phyloP scores from a whole-genome alignment of 1,140 invertebrate species.

The Araneus ventricosus region DNA sequence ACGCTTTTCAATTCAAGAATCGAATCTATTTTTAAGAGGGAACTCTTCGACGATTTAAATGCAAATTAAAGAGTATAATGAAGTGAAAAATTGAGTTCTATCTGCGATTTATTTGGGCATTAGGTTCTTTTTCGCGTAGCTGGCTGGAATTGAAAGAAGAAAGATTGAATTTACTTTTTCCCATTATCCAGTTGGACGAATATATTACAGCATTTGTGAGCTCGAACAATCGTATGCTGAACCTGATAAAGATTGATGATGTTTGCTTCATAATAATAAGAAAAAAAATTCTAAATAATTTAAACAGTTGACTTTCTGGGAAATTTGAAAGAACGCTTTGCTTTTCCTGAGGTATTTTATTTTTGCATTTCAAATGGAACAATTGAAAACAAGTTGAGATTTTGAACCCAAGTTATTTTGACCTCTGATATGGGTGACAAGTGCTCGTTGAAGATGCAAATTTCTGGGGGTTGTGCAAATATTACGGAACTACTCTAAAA shows the following conservation, averaged over 20 bases:
- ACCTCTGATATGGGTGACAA: background rate
- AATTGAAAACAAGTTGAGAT: background rate
- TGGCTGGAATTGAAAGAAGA: conserved; percentile 48
- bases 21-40: background rate
- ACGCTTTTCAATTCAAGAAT: background rate
- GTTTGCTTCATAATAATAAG: conserved; percentile 48
- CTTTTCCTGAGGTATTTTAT: background rate
- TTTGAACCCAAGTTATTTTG: background rate
- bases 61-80: conserved; percentile 12
- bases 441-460: background rate
- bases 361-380: background rate
- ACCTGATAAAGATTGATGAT: conserved; percentile 69
- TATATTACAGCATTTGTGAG: conserved; percentile 69
- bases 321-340: conserved; percentile 11
- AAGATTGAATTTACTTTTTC: conserved; percentile 55
- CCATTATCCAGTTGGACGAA: conserved; percentile 68
- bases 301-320: background rate
- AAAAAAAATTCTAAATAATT: conserved; percentile 65
- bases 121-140: conserved; percentile 32
- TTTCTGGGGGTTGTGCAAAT: background rate
- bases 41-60: background rate
- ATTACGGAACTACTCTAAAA: background rate
- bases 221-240: conserved; percentile 46
- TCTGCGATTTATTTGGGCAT: background rate
- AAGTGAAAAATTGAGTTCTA: background rate